A percentile compares a stretch with the other conserved stretches of the same genome.
These are phyloP conservation scores for Centruroides vittatus DNA, from an alignment of 1,140 invertebrate genomes.

Conservation along the genomic window DNA sequence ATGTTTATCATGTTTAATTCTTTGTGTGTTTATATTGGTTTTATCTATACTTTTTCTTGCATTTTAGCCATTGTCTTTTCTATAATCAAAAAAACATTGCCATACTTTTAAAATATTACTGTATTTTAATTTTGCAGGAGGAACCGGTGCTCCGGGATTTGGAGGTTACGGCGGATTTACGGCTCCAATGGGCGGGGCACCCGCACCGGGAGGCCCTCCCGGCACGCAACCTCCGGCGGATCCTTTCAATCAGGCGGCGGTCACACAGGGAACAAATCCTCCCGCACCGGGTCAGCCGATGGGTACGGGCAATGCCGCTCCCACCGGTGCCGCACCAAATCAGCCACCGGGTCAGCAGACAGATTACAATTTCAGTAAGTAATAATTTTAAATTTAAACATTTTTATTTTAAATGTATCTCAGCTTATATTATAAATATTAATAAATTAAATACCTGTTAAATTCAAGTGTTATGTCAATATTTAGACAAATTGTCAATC, in stretches of 20 bases:
- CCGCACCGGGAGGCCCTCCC: slow-evolving; percentile 1
- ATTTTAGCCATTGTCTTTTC: too few relatives aligned
- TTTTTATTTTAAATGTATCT: neutral
- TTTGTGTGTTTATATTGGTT: too few relatives aligned
- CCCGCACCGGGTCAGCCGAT: neutral
- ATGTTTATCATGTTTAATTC: too few relatives aligned
- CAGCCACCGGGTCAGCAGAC: neutral
- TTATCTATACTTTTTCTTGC: too few relatives aligned
- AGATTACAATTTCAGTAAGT: too few relatives aligned
- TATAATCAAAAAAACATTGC: too few relatives aligned
- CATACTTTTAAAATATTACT: too few relatives aligned
- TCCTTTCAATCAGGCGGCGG: neutral
- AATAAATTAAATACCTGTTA: neutral
- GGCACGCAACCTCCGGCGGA: slow-evolving; percentile 1
- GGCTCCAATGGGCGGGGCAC: slow-evolving; percentile 2
- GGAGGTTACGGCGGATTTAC: slow-evolving; percentile 10
- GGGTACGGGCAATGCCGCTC: neutral
- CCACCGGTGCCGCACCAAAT: neutral
- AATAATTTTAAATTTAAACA: neutral
- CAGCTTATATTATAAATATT: neutral
- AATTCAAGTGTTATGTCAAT: too few relatives aligned
- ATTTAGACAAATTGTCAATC: too few relatives aligned
- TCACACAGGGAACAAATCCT: neutral
- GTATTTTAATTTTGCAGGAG: too few relatives aligned
- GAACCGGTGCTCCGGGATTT: neutral